phyloP scores from a whole-genome alignment of 1,140 invertebrate species.

The Carposina sasakii region DNA sequence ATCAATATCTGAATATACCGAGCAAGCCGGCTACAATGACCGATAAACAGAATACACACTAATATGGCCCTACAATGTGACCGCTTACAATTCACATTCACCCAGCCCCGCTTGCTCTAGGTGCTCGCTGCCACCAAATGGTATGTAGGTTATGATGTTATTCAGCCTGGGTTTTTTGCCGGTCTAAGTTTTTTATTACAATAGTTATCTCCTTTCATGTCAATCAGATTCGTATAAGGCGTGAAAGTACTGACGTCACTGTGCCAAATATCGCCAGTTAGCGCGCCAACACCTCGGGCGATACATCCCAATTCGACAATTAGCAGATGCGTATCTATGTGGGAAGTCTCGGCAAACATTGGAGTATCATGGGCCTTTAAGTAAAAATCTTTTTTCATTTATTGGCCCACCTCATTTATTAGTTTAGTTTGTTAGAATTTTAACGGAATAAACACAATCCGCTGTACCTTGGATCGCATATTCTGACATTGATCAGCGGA shows the following conservation, averaged over 20 bases:
- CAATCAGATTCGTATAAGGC: constrained; percentile 62
- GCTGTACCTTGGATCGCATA: no score
- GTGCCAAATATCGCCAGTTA: constrained; percentile 47
- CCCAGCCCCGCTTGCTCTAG: constrained; percentile 30
- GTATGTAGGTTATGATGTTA: constrained; percentile 72
- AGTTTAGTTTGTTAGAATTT: no score
- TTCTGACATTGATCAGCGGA: no score
- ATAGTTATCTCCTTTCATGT: constrained; percentile 64
- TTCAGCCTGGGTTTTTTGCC: constrained; percentile 60
- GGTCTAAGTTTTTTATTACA: constrained; percentile 59
- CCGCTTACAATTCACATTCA: constrained; percentile 65
- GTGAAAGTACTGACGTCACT: constrained; percentile 67
- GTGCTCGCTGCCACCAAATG: constrained; percentile 44
- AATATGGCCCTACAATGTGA: constrained; percentile 56
- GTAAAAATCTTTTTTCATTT: no score
- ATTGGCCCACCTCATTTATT: no score
- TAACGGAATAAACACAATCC: no score
- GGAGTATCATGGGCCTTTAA: no score
- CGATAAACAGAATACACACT: constrained; percentile 63
- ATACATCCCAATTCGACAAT: no score
- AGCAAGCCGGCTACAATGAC: constrained; percentile 57
- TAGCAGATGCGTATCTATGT: no score
- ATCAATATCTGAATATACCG: constrained; percentile 62
- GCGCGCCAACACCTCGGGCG: no score
- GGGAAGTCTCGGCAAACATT: no score